A percentile compares a stretch with the other conserved stretches of the same genome.
Evolutionary conservation across 2,113 vertebrate genomes (phyloP).

Genomic region (Varanus salvator): DNA sequence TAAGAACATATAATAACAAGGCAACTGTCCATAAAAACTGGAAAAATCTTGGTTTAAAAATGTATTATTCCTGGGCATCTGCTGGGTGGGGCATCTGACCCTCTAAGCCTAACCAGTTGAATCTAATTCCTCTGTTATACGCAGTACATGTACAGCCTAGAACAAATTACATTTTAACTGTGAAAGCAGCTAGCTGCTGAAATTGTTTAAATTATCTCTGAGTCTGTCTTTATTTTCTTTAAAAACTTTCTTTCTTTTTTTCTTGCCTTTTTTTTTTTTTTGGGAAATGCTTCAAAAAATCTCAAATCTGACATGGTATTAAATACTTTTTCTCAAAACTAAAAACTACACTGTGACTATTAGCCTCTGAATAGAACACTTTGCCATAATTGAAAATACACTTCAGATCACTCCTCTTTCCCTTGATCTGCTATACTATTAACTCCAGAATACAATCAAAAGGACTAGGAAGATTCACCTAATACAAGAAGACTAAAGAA

Average conservation of each 20-base stretch:
- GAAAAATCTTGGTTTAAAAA: not conserved
- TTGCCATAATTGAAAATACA: not conserved
- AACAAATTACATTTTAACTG: not conserved
- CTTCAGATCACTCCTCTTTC: not conserved
- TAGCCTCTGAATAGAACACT: not conserved
- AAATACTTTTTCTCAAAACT: not conserved
- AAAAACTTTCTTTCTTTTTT: not conserved
- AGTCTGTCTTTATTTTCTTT: not conserved
- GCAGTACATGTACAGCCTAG: not conserved
- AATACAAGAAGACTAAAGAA: slow-evolving; percentile 97
- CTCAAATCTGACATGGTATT: not conserved
- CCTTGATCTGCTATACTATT: not conserved
- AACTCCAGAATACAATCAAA: not conserved
- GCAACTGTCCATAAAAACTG: not conserved
- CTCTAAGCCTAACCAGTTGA: not conserved
- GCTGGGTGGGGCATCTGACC: not conserved
- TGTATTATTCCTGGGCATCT: not conserved
- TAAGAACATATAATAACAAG: not conserved
- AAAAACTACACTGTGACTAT: not conserved
- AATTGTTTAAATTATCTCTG: not conserved
- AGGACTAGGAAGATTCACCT: slow-evolving; percentile 78
- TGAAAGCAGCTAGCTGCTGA: not conserved
- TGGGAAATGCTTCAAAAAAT: not conserved
- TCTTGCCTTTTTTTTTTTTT: too few species aligned
- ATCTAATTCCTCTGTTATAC: not conserved